Evolutionary conservation across 2,113 vertebrate species (phyloP).

Genomic region (Sigmodon hispidus): DNA sequence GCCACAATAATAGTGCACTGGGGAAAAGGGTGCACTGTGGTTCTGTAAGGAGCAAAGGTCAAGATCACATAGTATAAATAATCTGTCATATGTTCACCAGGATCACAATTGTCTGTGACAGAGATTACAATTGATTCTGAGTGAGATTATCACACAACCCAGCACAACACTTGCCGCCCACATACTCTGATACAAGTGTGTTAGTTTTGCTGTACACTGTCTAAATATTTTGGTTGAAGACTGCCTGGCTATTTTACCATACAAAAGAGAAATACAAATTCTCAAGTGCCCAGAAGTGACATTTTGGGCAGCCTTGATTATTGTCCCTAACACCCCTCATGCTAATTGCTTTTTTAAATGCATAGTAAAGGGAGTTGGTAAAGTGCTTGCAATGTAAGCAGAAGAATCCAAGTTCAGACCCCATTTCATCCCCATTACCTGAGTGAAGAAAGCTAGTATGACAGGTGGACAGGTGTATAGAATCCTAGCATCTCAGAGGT

Average conservation of each 20-base stretch:
- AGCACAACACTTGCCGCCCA: not conserved
- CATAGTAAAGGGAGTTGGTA: not conserved
- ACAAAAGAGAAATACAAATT: slow-evolving; percentile 46
- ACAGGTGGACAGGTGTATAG: not conserved
- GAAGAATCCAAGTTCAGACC: not conserved
- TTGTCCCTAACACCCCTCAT: slow-evolving; percentile 59
- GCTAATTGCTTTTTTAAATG: slow-evolving; percentile 80
- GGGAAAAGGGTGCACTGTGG: not conserved
- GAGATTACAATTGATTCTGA: not conserved
- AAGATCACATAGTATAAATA: not conserved
- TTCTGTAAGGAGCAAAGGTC: not conserved
- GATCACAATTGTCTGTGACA: not conserved
- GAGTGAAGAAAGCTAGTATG: not conserved
- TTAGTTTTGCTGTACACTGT: not conserved
- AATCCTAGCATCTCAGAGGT: not conserved
- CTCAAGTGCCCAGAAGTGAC: slow-evolving; percentile 45
- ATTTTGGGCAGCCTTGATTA: slow-evolving; percentile 69
- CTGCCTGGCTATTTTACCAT: not conserved
- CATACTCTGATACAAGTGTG: not conserved
- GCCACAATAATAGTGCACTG: not conserved
- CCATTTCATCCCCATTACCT: not conserved
- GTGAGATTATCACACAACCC: not conserved
- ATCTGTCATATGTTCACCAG: not conserved
- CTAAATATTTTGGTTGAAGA: not conserved
- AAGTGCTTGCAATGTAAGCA: not conserved